Evolutionary conservation across 1,140 invertebrate species (phyloP), one percentile per base, ranked within the genome.

Genomic region (Cydia splendana): DNA sequence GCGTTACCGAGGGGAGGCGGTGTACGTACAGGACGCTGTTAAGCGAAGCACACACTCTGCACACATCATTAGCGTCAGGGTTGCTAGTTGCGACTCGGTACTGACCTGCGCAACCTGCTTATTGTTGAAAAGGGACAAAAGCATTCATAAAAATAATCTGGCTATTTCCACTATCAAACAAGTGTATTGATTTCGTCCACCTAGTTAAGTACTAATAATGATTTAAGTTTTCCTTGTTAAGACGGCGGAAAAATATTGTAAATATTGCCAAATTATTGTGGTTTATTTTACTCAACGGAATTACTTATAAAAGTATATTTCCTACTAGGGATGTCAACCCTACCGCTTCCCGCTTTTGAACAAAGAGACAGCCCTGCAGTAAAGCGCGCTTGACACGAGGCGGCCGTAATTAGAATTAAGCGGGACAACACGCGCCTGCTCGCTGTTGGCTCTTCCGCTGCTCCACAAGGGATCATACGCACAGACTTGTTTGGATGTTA

Each of bases 321-420:
- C 12, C 24, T 13, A 9, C 12, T 13, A 4, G 10, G 62, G 65
- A 20, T 30, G n/a, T 38, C 28, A 71, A 71, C 67, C 67, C 30
- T 38, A 42, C 3, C 42, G 9, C 67, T 18, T 9, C n/a, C 24
- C 6, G 65, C 67, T 71, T 18, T 24, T 42, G n/a, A 71, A 71
- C 67, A 71, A 45, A 71, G 67, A 71, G 67, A 38, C 67, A 71
- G 67, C 34, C 30, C 67, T 18, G 34, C 30, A 71, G 34, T 67
- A 67, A 67, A 67, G 65, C 65, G 65, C 28, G 65, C 28, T 38
- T 30, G 67, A 34, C 30, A 18, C 30, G 30, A 18, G 30, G 34
- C 67, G 30, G 67, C 34, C 30, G 67, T 71, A 71, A 71, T 71
- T 71, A 71, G 67, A 71, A 71, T 38, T 71, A 71, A 71, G 67